Base-by-base conservation (phyloP, 2,888 invertebrate species). In the Antheraea yamamai region DNA sequence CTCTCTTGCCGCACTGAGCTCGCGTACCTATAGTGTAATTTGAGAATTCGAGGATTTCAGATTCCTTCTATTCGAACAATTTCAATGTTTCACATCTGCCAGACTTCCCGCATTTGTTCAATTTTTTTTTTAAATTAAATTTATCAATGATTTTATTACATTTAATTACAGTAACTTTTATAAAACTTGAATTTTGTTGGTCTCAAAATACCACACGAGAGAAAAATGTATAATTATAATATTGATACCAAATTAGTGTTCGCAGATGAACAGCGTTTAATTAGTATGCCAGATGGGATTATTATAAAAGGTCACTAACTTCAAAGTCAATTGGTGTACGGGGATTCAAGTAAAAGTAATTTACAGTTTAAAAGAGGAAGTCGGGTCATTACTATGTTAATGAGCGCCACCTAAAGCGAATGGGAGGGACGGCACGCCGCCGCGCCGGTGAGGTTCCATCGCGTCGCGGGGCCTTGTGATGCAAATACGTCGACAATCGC, bases 401-500 rank as follows among this genome's bases (percentile, higher is more conserved):
- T 70, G 70, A 70, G 70, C 39, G 70, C 70, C 70, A 70, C 70
- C 70, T 70, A 39, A 70, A 70, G 39, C 39, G 70, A 70, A 70
- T 39, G 70, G 39, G 20, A n/a, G 70, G 70, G 39, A 35, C 70
- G 70, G 20, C 12, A 30, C 14, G 30, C 64, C 58, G n/a, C 61
- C 18, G 4, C 64, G 26, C 26, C 64, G 70, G 20, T 70, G 35
- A n/a, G 39, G 70, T 35, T n/a, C 70, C 70, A 39, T 70, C 70
- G 70, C 39, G 20, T 70, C 70, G 70, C 70, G 39, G 64, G 30
- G 73, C 82, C 84, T 87, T 88, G 87, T 85, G 80, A 88, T 88
- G 87, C 85, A 85, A 88, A 88, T 88, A 82, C 79, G 78, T 80
- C 79, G 81, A 80, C 86, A 85, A 86, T 87, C 85, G 82, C 85